Conservation (phyloP, 2,888 invertebrate genomes). For the Seladonia tumulorum region DNA sequence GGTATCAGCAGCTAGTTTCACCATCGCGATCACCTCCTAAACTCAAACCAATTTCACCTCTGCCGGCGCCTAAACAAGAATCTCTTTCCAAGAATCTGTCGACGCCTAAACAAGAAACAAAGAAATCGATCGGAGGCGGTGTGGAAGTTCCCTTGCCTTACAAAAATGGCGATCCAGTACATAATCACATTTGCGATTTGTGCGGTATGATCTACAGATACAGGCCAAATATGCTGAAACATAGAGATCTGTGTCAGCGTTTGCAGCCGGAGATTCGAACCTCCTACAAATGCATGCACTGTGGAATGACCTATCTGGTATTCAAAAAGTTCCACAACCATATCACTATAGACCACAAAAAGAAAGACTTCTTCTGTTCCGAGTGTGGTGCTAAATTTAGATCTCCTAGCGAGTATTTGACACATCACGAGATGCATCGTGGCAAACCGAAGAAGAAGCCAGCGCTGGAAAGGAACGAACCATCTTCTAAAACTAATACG, state of each 20-base stretch:
- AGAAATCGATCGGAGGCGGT: background rate
- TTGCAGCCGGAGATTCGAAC: slow-evolving; percentile 72
- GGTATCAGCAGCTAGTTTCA: slow-evolving; percentile 73
- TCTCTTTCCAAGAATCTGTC: slow-evolving; percentile 5
- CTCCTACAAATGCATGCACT: slow-evolving; percentile 79
- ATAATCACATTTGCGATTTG: slow-evolving; percentile 79
- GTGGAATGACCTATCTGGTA: slow-evolving; percentile 79
- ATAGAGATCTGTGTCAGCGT: slow-evolving; percentile 75
- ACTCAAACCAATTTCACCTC: slow-evolving; percentile 65
- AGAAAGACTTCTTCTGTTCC: slow-evolving; percentile 84
- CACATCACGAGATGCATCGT: slow-evolving; percentile 81
- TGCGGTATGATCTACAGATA: slow-evolving; percentile 83
- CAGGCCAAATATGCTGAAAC: slow-evolving; percentile 79
- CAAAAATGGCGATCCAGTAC: slow-evolving; percentile 79
- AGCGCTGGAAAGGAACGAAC: background rate
- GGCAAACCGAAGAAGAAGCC: background rate
- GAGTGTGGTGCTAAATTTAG: slow-evolving; percentile 85
- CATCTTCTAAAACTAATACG: background rate
- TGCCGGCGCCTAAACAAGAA: slow-evolving; percentile 31
- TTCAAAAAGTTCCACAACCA: slow-evolving; percentile 81
- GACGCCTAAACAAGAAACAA: background rate
- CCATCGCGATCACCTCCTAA: slow-evolving; percentile 71
- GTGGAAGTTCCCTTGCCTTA: slow-evolving; percentile 71
- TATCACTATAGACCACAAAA: slow-evolving; percentile 74
- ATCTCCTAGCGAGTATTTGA: slow-evolving; percentile 85